phyloP scores from a whole-genome alignment of 1,140 invertebrate genomes.

The Octopus sinensis region DNA sequence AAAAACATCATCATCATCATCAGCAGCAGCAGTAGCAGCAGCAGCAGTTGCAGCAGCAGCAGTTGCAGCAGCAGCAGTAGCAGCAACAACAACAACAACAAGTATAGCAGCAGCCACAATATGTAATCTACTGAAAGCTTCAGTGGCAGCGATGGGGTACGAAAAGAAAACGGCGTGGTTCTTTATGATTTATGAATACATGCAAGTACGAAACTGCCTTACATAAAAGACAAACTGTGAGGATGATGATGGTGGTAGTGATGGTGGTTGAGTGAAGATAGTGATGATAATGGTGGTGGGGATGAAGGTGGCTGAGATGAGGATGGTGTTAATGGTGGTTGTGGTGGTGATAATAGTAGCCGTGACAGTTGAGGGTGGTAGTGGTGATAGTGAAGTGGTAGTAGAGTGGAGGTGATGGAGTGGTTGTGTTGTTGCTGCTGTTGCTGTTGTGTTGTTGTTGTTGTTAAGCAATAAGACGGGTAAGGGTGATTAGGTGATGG shows the following conservation, averaged over 20 bases:
- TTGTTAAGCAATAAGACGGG: too few species aligned
- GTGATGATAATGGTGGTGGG: too few species aligned
- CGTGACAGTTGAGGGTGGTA: too few species aligned
- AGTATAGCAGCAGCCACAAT: conserved; percentile 4
- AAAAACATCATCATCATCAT: background rate
- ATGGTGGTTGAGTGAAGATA: too few species aligned
- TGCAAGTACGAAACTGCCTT: background rate
- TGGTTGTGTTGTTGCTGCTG: too few species aligned
- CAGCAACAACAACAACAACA: conserved; percentile 8
- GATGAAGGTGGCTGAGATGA: too few species aligned
- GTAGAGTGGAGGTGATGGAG: too few species aligned
- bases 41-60: conserved; percentile 16
- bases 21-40: conserved; percentile 9
- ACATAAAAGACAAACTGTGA: conserved; percentile 11
- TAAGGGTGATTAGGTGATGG: too few species aligned
- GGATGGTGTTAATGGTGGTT: too few species aligned
- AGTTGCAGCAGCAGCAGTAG: conserved; percentile 20
- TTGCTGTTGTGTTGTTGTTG: too few species aligned
- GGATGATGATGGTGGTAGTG: background rate
- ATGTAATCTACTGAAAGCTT: conserved; percentile 11
- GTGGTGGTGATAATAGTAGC: too few species aligned
- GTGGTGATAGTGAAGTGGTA: too few species aligned
- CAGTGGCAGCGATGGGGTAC: background rate
- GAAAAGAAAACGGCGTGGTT: conserved; percentile 3
- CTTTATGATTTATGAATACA: background rate